These are phyloP conservation scores for Phylloscopus whistleri DNA, from an alignment of 2,113 vertebrate species.

Conservation along the genomic window DNA sequence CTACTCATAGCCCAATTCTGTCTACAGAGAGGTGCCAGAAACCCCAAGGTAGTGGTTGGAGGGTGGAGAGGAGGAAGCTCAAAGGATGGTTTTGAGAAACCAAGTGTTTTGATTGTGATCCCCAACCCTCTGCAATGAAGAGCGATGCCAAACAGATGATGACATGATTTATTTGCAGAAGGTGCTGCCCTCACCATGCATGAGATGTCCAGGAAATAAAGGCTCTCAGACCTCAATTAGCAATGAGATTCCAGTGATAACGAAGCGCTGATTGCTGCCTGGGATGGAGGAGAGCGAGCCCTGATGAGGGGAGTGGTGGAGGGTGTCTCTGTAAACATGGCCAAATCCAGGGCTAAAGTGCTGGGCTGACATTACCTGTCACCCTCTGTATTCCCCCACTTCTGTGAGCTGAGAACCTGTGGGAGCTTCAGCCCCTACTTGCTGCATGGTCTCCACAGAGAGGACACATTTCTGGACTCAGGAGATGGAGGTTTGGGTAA, in stretches of 20 bases:
- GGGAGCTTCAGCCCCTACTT: neutral
- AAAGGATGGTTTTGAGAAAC: neutral
- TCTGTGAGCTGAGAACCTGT: neutral
- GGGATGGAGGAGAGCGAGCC: neutral
- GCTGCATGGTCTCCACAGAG: neutral
- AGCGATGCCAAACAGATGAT: neutral
- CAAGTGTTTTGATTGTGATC: neutral
- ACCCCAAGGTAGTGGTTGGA: neutral
- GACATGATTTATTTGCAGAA: conserved; percentile 55
- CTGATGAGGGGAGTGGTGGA: neutral
- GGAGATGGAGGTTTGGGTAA: neutral
- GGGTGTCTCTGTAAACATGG: conserved; percentile 28
- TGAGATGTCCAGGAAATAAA: conserved; percentile 63
- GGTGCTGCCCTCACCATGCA: conserved; percentile 50
- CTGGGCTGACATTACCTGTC: neutral
- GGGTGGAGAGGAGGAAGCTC: neutral
- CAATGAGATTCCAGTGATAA: conserved; percentile 38
- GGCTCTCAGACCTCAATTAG: conserved; percentile 38
- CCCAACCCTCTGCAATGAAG: neutral
- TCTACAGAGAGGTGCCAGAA: neutral
- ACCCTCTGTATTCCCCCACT: neutral
- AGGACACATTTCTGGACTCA: neutral
- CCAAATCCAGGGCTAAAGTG: neutral
- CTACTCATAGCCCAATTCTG: neutral
- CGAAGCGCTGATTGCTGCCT: neutral